These are phyloP conservation scores for Australoheros scitulus DNA, from an alignment of 2,113 vertebrate species.

Conservation along the genomic window DNA sequence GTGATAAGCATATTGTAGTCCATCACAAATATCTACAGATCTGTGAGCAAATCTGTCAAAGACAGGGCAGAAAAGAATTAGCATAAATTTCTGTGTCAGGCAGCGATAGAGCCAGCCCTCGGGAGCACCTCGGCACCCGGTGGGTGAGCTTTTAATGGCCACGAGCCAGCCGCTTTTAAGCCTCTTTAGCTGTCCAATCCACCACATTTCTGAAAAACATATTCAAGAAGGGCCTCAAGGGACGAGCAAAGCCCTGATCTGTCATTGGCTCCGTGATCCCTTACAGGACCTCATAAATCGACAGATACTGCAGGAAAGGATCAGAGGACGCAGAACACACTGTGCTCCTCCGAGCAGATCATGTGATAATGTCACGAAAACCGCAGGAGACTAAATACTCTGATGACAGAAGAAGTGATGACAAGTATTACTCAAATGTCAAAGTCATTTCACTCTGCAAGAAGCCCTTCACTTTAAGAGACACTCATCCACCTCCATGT, in stretches of 20 bases:
- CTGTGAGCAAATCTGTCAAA: background rate
- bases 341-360: constrained; percentile 47
- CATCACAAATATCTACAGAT: background rate
- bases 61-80: background rate
- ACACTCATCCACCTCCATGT: background rate
- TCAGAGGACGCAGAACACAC: constrained; percentile 43
- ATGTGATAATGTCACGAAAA: constrained; percentile 61
- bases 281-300: constrained; percentile 51
- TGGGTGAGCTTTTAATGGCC: constrained; percentile 62
- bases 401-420: constrained; percentile 19
- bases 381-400: constrained; percentile 24
- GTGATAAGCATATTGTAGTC: background rate
- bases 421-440: constrained; percentile 45
- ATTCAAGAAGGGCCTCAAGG: constrained; percentile 57
- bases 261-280: constrained; percentile 43
- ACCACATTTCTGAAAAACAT: constrained; percentile 62
- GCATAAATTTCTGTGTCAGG: constrained; percentile 19
- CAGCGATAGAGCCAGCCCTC: constrained; percentile 14
- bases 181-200: constrained; percentile 76
- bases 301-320: constrained; percentile 46
- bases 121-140: constrained; percentile 30
- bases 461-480: background rate
- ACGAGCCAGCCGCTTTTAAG: constrained; percentile 70
- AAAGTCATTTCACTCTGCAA: background rate
- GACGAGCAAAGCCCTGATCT: constrained; percentile 49